phyloP scores from a whole-genome alignment of 2,888 invertebrate species.

The Stomorhina lunata region DNA sequence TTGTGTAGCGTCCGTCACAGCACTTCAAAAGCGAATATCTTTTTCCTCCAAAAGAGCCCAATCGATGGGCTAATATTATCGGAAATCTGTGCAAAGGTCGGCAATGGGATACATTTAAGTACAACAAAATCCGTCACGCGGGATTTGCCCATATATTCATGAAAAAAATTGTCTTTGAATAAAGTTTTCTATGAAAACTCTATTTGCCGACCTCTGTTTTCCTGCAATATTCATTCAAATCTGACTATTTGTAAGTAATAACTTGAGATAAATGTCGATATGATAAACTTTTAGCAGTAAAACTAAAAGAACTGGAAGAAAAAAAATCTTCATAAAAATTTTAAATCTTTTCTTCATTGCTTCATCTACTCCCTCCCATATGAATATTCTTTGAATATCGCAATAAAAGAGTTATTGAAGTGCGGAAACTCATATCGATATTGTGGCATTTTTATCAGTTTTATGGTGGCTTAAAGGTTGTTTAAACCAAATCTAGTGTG shows the following conservation, averaged over 20 bases:
- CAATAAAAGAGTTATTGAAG: conserved; percentile 35
- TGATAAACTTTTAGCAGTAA: conserved; percentile 31
- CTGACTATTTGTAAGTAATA: conserved; percentile 60
- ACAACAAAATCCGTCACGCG: too few species aligned
- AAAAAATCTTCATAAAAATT: neutral
- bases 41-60: too few species aligned
- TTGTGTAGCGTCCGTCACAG: neutral
- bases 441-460: conserved; percentile 57
- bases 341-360: too few species aligned
- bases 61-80: too few species aligned
- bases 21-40: too few species aligned
- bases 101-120: too few species aligned
- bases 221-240: neutral
- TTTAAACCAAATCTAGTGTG: neutral
- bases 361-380: neutral
- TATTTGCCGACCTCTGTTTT: neutral
- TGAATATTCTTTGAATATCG: conserved; percentile 31
- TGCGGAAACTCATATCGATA: conserved; percentile 57
- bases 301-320: neutral
- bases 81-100: too few species aligned
- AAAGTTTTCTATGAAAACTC: neutral
- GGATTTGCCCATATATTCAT: neutral
- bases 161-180: too few species aligned
- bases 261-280: conserved; percentile 60
- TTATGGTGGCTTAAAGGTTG: conserved; percentile 54